A percentile compares a stretch with the other conserved stretches of the same genome.
Evolutionary conservation across 2,797 vertebrate genomes (phyloP).

Genomic region (Dendrocincla tyrannina): DNA sequence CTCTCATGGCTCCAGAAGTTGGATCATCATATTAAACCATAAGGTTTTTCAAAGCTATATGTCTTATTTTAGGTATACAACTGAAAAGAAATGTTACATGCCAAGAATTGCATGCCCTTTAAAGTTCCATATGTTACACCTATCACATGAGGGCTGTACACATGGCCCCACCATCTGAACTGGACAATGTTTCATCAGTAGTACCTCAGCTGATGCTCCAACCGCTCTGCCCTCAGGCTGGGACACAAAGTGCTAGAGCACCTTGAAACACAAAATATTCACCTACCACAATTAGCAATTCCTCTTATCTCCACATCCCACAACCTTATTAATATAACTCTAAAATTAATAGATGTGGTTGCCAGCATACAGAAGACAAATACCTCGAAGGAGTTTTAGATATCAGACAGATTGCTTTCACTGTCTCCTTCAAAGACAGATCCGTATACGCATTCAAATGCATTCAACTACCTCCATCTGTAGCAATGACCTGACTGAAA

Average conservation of each 20-base stretch:
- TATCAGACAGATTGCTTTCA: background rate
- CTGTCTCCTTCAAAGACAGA: background rate
- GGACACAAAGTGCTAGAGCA: background rate
- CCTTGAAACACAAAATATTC: background rate
- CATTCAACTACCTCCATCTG: background rate
- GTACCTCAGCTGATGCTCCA: background rate
- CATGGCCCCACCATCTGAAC: background rate
- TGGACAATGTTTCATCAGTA: background rate
- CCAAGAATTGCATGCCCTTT: background rate
- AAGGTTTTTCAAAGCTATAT: background rate
- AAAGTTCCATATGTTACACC: background rate
- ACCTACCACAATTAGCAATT: background rate
- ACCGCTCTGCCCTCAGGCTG: background rate
- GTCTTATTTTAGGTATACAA: background rate
- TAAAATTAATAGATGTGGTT: background rate
- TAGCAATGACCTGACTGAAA: background rate
- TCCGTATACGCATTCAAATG: background rate
- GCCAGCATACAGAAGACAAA: background rate
- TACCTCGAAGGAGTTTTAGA: background rate
- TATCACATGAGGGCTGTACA: rapidly evolving
- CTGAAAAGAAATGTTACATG: background rate
- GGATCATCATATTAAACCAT: background rate
- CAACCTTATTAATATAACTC: background rate
- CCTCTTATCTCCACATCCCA: background rate
- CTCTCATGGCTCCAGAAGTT: background rate